These are phyloP conservation scores for Hipposideros larvatus DNA, from an alignment of 2,797 vertebrate genomes.

Conservation along the genomic window DNA sequence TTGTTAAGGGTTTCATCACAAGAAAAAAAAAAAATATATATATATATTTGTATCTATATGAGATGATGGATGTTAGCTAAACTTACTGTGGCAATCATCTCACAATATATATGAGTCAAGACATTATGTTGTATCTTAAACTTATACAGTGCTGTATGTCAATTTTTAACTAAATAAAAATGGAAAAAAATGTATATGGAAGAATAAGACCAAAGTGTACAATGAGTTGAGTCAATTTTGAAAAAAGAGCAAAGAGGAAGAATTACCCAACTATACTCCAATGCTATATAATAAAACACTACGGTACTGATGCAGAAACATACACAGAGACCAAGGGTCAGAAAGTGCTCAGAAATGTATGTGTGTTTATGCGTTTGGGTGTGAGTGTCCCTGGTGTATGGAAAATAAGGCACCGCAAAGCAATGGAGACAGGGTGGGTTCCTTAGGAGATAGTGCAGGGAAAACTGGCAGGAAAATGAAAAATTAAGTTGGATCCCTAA, in stretches of 20 bases:
- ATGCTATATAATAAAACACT: not conserved
- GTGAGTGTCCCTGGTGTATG: not conserved
- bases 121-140: not conserved
- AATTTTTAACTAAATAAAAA: not conserved
- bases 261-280: not conserved
- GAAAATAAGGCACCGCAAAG: not conserved
- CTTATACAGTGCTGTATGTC: not conserved
- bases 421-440: not conserved
- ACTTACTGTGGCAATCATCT: not conserved
- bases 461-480: not conserved
- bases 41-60: not conserved
- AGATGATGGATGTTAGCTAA: not conserved
- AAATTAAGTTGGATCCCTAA: not conserved
- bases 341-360: not conserved
- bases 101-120: not conserved
- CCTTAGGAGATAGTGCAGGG: not conserved
- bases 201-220: constrained; percentile 1
- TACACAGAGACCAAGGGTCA: not conserved
- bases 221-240: not conserved
- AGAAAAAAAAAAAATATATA: not conserved
- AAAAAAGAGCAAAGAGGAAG: constrained; percentile 1
- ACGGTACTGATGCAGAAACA: not conserved
- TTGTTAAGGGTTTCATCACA: not conserved
- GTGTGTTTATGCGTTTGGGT: not conserved
- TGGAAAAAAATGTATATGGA: not conserved